Base-by-base conservation (phyloP, 2,797 vertebrate species). In the Naso thynnoides region DNA sequence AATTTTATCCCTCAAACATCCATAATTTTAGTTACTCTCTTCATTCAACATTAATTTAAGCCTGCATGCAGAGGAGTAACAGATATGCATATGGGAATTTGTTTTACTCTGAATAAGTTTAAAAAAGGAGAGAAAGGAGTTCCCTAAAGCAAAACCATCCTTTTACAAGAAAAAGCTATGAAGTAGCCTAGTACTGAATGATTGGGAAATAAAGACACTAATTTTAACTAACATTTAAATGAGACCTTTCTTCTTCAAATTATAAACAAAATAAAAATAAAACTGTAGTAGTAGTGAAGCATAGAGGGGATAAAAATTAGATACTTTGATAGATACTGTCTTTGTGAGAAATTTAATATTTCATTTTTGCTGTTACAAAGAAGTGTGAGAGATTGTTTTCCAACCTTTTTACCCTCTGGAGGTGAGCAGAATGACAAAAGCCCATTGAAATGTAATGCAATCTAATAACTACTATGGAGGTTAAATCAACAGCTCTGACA, bases 401-500 rank as follows among this genome's bases (percentile, higher is more conserved):
- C 8, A 47, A 27, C 6, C 31, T n/a, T 27, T 63, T 14, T 23
- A 47, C 44, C 27, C 3, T 68, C 26, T 70, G 47, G 55, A 72
- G 8, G 31, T 24, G 50, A 50, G 52, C 23, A 18, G 24, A 44
- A 27, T 44, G 39, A 75, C 27, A 76, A 4, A 60, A 69, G 45
- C 47, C 53, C 36, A 55, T 42, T 24, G 47, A 2, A 45, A 3
- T 76, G 19, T 60, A 69, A 66, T 73, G 8, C 29, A 69, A 39
- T 50, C 13, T n/a, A 59, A 60, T 49, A 41, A 62, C 13, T 54
- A 23, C 42, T 18, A 41, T 31, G 38, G 26, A 71, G 64, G 60
- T 70, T 81, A 11, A 71, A 83, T 72, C 77, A 76, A 26, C 5
- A 27, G 15, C 24, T 26, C 33, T 49, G 41, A 59, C 60, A 66